Base-by-base conservation (phyloP, 2,888 invertebrate species). In the Aricia artaxerxes region DNA sequence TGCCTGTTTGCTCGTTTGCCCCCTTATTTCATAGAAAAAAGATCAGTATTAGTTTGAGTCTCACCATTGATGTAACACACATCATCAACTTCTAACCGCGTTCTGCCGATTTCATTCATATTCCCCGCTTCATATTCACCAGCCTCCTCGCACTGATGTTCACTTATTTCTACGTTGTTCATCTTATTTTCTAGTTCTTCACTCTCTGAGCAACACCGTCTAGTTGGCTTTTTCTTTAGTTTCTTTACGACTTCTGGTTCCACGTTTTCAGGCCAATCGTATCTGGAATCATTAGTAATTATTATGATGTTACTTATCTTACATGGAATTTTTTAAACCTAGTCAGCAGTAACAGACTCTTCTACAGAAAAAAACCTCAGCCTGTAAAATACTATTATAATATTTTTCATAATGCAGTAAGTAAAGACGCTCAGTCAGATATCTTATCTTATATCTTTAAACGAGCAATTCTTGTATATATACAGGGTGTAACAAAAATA, bases 21-120 rank as follows among this genome's bases (percentile, higher is more conserved):
- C 24, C 24, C 0, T 24, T 24, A 24, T 24, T 24, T 24, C 24
- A 24, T 24, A 24, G 0, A 24, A 24, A 24, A 24, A 24, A 24
- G 24, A 24, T 24, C 24, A 24, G 24, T 24, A 24, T 24, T 24
- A 24, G 24, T 24, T 24, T 24, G 24, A 24, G 24, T 24, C 92
- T 90, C 89, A 99, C 99, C 99, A 92, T 98, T 99, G 73, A 99
- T 99, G 90, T 99, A 99, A 86, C 98, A 97, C 49, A 99, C 98
- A 81, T 97, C 97, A 86, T 99, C 97, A 0, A 96, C 87, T 53
- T 96, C 93, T 83, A 98, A 92, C n/a, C 92, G 92, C 1, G 95
- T 96, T 81, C 96, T 95, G 0, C 96, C 96, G 16, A 95, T 96
- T 87, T 97, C 96, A 61, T 94, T 91, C 93, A 99, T 95, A 81